Base-by-base conservation (phyloP, 2,888 invertebrate species). In the Palloptera scutellata region DNA sequence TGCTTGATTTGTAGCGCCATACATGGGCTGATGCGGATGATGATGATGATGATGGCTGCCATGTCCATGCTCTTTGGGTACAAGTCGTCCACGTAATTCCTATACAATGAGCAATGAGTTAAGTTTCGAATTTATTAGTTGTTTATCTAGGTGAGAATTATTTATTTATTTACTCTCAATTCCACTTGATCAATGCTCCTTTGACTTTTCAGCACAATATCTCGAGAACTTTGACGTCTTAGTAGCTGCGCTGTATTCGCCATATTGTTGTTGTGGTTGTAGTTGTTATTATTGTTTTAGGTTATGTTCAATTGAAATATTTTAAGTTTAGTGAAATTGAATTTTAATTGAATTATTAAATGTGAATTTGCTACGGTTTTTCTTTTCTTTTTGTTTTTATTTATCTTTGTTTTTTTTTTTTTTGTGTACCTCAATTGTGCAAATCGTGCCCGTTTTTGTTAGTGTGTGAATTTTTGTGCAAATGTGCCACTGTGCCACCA, bases 221-320 rank as follows among this genome's bases (percentile, higher is more conserved):
- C 95, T 75, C 94, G 88, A 68, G 95, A 95, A 84, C 95, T 95
- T 86, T 95, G 95, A 66, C 95, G 89, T 75, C 95, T 89, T 81
- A 95, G 91, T 81, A 95, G 88, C 86, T 95, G 95, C 66, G 94
- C 94, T 76, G 95, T 93, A 85, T 95, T 95, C 80, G 95, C 95
- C 95, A 95, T 95, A 70, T 71, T 77, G 68, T 61, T 19, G 30
- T 53, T 52, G 58, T 51, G 61, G 62, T 43, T 48, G 48, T 42
- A 61, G 43, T 61, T 43, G 20, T 59, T 51, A 17, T 42, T 45
- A 51, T 30, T 30, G 30, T 30, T 30, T 54, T 54, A n/a, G 12
- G 1, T 19, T 20, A 19, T 19, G 15, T 20, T 54, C 12, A 19
- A 54, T 19, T 12, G 9, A 54, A 54, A 54, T 54, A 19, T 19